Conservation (phyloP, 2,797 vertebrate species). For the Sylvilagus floridanus region DNA sequence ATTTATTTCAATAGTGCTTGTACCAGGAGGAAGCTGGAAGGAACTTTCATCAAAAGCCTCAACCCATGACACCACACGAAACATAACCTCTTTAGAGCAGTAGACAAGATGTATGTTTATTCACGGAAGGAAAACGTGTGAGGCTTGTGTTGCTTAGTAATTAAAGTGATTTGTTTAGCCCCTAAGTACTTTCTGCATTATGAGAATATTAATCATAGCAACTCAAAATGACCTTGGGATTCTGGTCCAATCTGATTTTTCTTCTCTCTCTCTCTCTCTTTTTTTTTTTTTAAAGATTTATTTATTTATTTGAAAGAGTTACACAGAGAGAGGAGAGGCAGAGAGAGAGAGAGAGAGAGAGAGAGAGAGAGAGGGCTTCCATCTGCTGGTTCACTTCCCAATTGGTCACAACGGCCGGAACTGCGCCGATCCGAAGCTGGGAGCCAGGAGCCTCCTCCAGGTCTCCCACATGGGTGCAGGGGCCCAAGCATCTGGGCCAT, state of each 20-base stretch:
- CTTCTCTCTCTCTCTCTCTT: too few relatives aligned
- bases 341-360: too few relatives aligned
- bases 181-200: background rate
- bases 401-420: too few relatives aligned
- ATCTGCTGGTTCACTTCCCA: too few relatives aligned
- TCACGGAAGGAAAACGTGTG: background rate
- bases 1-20: background rate
- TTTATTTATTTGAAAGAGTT: too few relatives aligned
- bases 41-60: background rate
- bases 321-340: too few relatives aligned
- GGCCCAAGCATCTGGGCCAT: too few relatives aligned
- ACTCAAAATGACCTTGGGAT: background rate
- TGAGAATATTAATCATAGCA: background rate
- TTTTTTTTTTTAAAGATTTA: too few relatives aligned
- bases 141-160: background rate
- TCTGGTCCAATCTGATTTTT: background rate
- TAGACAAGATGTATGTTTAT: background rate
- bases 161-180: background rate
- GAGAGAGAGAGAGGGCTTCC: too few relatives aligned
- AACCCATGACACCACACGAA: background rate
- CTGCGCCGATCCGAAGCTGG: too few relatives aligned
- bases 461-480: too few relatives aligned
- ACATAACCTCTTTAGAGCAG: accelerated
- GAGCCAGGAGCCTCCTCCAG: too few relatives aligned
- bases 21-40: background rate